phyloP scores from a whole-genome alignment of 2,888 invertebrate genomes.

The Sericinus montela region DNA sequence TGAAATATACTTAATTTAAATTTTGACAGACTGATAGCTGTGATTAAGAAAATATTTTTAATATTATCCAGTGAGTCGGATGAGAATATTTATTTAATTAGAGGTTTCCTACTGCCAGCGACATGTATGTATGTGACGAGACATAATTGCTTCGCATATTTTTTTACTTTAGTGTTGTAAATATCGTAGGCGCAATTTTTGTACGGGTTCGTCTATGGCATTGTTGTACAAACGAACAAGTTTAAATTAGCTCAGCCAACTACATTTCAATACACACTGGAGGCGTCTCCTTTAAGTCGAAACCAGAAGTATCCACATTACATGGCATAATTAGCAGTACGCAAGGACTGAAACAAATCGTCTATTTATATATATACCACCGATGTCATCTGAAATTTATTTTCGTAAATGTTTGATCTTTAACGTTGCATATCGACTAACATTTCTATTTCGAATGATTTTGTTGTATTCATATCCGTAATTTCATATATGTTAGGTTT shows the following conservation, averaged over 20 bases:
- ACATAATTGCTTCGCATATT: constrained; percentile 62
- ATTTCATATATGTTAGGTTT: constrained; percentile 64
- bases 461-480: constrained; percentile 70
- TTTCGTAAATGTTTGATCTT: constrained; percentile 60
- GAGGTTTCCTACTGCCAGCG: constrained; percentile 73
- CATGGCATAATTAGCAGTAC: constrained; percentile 44
- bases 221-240: constrained; percentile 45
- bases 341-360: constrained; percentile 48
- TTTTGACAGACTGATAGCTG: constrained; percentile 80
- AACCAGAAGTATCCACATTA: constrained; percentile 32
- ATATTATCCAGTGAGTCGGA: constrained; percentile 79
- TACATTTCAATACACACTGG: constrained; percentile 34
- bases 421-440: constrained; percentile 77
- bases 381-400: constrained; percentile 67
- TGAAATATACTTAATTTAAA: constrained; percentile 80
- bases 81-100: constrained; percentile 77
- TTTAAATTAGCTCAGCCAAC: constrained; percentile 45
- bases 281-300: constrained; percentile 39
- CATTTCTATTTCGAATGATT: constrained; percentile 75
- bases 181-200: constrained; percentile 39
- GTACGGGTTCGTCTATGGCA: constrained; percentile 39
- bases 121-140: constrained; percentile 58
- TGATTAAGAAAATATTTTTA: constrained; percentile 80
- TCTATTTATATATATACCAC: constrained; percentile 59
- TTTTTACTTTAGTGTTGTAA: constrained; percentile 56